These are phyloP conservation scores for Ariopsis seemanni DNA, from an alignment of 2,113 vertebrate genomes.

Conservation along the genomic window DNA sequence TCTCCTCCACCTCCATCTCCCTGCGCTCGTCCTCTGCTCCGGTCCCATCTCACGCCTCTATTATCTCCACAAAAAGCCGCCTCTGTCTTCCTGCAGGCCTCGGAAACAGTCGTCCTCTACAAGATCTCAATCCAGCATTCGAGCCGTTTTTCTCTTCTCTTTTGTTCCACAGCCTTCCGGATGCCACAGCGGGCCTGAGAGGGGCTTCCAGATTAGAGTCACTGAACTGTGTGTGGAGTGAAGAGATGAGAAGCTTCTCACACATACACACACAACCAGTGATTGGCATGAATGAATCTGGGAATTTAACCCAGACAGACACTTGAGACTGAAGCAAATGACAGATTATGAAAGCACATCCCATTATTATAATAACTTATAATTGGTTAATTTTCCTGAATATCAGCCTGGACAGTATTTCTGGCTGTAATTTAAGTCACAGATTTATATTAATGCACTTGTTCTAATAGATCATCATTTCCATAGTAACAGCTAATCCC, in stretches of 20 bases:
- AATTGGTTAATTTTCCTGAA: neutral
- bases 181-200: neutral
- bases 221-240: neutral
- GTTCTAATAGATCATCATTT: neutral
- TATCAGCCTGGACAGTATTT: neutral
- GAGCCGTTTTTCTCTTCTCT: constrained; percentile 1
- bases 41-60: constrained; percentile 30
- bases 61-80: constrained; percentile 47
- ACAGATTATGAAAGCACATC: neutral
- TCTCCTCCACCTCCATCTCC: constrained; percentile 44
- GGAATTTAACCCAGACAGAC: neutral
- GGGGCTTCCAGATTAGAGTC: constrained; percentile 40
- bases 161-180: constrained; percentile 42
- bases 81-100: constrained; percentile 21
- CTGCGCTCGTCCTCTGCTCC: constrained; percentile 36
- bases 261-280: neutral
- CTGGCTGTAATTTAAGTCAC: no score
- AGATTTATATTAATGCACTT: no score
- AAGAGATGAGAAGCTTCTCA: constrained; percentile 3
- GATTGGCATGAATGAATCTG: constrained; percentile 23
- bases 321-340: neutral
- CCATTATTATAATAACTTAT: neutral
- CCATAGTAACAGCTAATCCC: neutral
- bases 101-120: constrained; percentile 25
- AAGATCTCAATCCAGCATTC: constrained; percentile 39